Base-by-base conservation (phyloP, 1,140 invertebrate genomes). In the Lepidurus arcticus region DNA sequence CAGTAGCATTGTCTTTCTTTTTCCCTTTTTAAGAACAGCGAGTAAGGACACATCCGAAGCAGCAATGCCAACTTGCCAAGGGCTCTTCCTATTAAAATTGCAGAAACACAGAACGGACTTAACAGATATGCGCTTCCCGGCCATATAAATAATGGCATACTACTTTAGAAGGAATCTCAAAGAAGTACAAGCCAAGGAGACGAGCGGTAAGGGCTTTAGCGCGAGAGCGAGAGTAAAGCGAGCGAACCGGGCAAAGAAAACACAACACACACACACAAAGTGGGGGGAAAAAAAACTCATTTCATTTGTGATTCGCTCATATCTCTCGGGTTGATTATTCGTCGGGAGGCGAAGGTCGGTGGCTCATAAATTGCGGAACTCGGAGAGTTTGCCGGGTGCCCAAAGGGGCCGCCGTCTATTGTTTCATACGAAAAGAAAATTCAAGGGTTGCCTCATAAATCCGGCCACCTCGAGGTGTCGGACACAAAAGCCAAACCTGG, bases 331-430 rank as follows among this genome's bases (percentile, higher is more conserved):
- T 65, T 65, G 53, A 65, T 65, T 65, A 65, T 65, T 65, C 53
- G 53, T 65, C 53, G 53, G 53, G 53, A 65, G 53, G 53, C 53
- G 53, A 65, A 65, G 53, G 53, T 65, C 53, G 53, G 53, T 65
- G 53, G 53, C 53, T 65, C 53, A 65, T 65, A 65, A 65, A 65
- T 65, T 65, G 53, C 53, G 53, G 53, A 65, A 65, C 53, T 65
- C 53, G 53, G 53, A 65, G 21, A 65, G 53, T 65, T 65, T 65
- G 53, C 53, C n/a, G 53, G 53, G 53, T 65, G 53, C 53, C 53
- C 53, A 65, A 65, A 65, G 53, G 53, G 53, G 53, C 53, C 53
- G 53, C 53, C 53, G 53, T 65, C 53, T 65, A 65, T 65, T 65
- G 53, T 65, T 65, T 65, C 53, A 65, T 65, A 65, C 0, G 53